Conservation (phyloP, 2,888 invertebrate genomes). For the Oscheius sp. region DNA sequence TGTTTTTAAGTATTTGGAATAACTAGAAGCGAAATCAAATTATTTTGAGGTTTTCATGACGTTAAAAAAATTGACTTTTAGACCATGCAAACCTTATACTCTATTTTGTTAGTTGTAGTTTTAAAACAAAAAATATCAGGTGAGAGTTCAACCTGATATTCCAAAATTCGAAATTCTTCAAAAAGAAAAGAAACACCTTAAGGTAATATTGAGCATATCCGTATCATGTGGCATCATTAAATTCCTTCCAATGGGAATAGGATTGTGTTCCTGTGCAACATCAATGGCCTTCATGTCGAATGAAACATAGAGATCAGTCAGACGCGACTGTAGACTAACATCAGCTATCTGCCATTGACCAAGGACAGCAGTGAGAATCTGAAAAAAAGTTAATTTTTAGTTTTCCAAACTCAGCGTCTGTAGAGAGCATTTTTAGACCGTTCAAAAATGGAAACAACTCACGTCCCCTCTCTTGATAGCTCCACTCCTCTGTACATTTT, state of each 20-base stretch:
- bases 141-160: no score
- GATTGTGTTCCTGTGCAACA: conserved; percentile 40
- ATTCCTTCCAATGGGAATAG: neutral
- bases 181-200: neutral
- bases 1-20: no score
- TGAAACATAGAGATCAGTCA: conserved; percentile 64
- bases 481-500: conserved; percentile 37
- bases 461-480: conserved; percentile 20
- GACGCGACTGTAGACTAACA: conserved; percentile 52
- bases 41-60: no score
- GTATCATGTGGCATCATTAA: conserved; percentile 17
- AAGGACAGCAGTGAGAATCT: conserved; percentile 40
- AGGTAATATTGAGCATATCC: neutral
- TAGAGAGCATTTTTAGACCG: neutral
- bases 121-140: no score
- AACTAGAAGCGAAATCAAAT: no score
- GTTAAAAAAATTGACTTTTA: no score
- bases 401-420: no score
- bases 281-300: conserved; percentile 56
- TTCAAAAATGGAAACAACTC: neutral
- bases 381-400: neutral
- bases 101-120: no score
- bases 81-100: no score
- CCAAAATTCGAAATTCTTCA: no score
- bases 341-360: conserved; percentile 34